Evolutionary conservation across 92 coral and sea anemone species (phyloP), one percentile per base, ranked within the genome.

Genomic region (Bergia sp.): DNA sequence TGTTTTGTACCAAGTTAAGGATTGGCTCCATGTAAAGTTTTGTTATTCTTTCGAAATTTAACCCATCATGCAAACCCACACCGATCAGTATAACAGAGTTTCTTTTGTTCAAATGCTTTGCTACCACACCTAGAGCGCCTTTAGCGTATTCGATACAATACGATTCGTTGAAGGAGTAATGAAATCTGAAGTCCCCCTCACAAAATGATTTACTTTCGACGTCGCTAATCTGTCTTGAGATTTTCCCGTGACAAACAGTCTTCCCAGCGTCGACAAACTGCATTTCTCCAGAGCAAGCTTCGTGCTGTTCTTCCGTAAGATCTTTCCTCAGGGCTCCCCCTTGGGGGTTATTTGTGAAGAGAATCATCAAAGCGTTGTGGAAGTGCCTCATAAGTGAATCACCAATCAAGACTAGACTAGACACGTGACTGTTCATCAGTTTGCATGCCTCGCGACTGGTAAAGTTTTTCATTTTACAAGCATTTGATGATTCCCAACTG

Each of bases 381-480:
- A 94, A 82, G 85, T 94, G 96, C 74, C 96, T 74, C 79, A 94
- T 92, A 2, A 94, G 88, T 36, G 96, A 94, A 71, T 94, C 96
- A 0, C 96, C 96, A 41, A 94, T 89, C 23, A 94, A 18, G 15
- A 83, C 73, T 29, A 94, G 71, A 36, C 85, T 92, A 1, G 94
- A 86, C 37, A 94, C 61, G 43, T 83, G 82, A 4, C 79, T 43
- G 47, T 89, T 85, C 61, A 94, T 84, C 57, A 94, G 42, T 29
- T 90, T 72, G 69, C 96, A 94, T 12, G 96, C 92, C 75, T 92
- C 89, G 16, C 75, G 69, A 40, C 93, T 92, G 61, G 90, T 92
- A 73, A 90, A 92, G 85, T 92, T 92, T 43, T 79, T 86, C 44
- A 94, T 82, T 61, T 39, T 43, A 58, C 96, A 94, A 1, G 76